phyloP scores from a whole-genome alignment of 2,797 vertebrate genomes.

The Notoglanidium macrostoma region DNA sequence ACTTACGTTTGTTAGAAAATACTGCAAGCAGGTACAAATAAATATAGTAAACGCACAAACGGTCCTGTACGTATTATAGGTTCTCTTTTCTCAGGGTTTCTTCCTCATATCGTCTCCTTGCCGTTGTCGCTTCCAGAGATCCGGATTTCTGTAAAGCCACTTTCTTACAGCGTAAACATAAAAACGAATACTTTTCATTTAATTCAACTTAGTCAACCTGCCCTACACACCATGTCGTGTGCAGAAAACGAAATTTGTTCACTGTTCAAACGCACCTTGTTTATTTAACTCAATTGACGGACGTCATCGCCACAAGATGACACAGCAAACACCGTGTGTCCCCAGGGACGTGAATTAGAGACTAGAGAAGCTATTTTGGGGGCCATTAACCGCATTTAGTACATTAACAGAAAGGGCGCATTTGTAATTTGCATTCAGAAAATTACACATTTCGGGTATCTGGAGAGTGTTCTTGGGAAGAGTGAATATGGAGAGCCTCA shows the following conservation, averaged over 20 bases:
- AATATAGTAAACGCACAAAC: background rate
- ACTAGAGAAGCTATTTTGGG: slow-evolving; percentile 10
- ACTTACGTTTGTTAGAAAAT: background rate
- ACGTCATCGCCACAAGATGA: background rate
- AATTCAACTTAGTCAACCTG: background rate
- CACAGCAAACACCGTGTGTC: background rate
- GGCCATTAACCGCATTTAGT: slow-evolving; percentile 27
- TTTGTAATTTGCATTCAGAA: slow-evolving; percentile 19
- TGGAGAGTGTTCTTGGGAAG: background rate
- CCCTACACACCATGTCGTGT: background rate
- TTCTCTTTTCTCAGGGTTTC: background rate
- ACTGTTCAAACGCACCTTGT: background rate
- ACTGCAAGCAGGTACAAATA: background rate
- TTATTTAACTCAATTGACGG: slow-evolving; percentile 52
- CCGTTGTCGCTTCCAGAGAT: background rate
- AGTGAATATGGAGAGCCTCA: slow-evolving; percentile 17
- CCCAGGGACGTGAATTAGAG: slow-evolving; percentile 6
- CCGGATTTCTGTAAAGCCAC: background rate
- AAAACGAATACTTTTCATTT: background rate
- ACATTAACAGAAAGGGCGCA: background rate
- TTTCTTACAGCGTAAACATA: background rate
- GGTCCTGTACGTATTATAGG: too few species aligned
- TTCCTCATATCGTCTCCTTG: background rate
- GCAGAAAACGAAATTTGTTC: background rate
- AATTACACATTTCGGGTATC: background rate